These are phyloP conservation scores for Shargacucullia verbasci DNA, from an alignment of 2,888 invertebrate species.

Conservation along the genomic window DNA sequence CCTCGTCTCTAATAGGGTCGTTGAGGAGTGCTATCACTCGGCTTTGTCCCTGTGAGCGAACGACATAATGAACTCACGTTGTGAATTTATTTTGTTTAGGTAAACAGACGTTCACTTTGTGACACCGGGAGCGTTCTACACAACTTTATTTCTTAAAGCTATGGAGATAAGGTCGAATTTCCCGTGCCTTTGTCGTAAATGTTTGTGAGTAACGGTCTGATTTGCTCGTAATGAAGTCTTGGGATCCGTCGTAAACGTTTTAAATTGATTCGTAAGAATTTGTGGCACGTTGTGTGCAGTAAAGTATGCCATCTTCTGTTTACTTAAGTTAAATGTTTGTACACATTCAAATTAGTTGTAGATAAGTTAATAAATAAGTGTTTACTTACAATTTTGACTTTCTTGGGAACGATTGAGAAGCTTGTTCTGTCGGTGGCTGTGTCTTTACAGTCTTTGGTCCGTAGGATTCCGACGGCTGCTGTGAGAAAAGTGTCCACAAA, in stretches of 20 bases:
- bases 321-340: conserved; percentile 31
- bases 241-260: conserved; percentile 44
- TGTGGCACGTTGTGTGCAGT: conserved; percentile 34
- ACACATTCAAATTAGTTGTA: conserved; percentile 14
- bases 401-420: conserved; percentile 93
- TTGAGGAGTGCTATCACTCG: conserved; percentile 94
- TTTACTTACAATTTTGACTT: conserved; percentile 92
- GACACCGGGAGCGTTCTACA: conserved; percentile 1
- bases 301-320: conserved; percentile 35
- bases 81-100: conserved; percentile 50
- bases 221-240: conserved; percentile 36
- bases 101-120: conserved; percentile 39
- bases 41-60: conserved; percentile 92
- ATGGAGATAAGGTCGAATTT: conserved; percentile 12
- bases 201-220: conserved; percentile 43
- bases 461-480: conserved; percentile 93
- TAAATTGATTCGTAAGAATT: conserved; percentile 50
- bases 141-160: conserved; percentile 9
- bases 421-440: conserved; percentile 90
- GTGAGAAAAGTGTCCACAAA: conserved; percentile 96
- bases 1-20: conserved; percentile 93
- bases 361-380: conserved; percentile 4
- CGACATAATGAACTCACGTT: conserved; percentile 51
- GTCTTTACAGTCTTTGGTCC: conserved; percentile 89
- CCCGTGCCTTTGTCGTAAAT: conserved; percentile 4